Percentiles rank a stretch among this genome's conserved stretches.
Evolutionary conservation across 53 echinoderm and acorn worm genomes (phyloP).

Genomic region (Zoroaster sp.): DNA sequence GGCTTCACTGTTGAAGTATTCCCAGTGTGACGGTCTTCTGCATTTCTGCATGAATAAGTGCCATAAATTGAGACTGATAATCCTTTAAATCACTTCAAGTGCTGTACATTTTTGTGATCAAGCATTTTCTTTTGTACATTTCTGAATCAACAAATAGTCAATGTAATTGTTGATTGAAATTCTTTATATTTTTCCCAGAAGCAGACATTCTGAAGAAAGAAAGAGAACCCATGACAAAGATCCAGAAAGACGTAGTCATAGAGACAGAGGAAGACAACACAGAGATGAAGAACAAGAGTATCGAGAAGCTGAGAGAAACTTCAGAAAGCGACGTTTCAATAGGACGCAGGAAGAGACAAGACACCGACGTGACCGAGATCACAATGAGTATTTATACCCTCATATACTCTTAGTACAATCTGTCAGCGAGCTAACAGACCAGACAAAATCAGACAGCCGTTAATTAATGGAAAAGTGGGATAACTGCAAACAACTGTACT

Average conservation of each 20-base stretch:
- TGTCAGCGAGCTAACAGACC: too few relatives aligned
- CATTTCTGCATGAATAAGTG: too few relatives aligned
- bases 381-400: too few relatives aligned
- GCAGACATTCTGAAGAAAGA: background rate
- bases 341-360: slow-evolving; percentile 24
- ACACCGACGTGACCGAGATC: background rate
- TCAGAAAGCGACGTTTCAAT: slow-evolving; percentile 40
- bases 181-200: background rate
- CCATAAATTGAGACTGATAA: too few relatives aligned
- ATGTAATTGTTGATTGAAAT: too few relatives aligned
- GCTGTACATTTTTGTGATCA: background rate
- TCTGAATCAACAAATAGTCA: background rate
- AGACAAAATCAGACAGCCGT: too few relatives aligned
- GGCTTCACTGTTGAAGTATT: too few relatives aligned
- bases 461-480: too few relatives aligned
- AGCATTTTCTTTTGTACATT: background rate
- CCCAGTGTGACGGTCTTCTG: too few relatives aligned
- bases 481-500: too few relatives aligned
- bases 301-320: slow-evolving; percentile 48
- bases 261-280: slow-evolving; percentile 21
- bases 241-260: slow-evolving; percentile 1
- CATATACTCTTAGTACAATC: too few relatives aligned
- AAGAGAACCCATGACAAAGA: slow-evolving; percentile 30
- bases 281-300: slow-evolving; percentile 50
- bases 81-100: too few relatives aligned